Evolutionary conservation across 2,113 vertebrate genomes (phyloP).

Genomic region (Megaceryle maxima): DNA sequence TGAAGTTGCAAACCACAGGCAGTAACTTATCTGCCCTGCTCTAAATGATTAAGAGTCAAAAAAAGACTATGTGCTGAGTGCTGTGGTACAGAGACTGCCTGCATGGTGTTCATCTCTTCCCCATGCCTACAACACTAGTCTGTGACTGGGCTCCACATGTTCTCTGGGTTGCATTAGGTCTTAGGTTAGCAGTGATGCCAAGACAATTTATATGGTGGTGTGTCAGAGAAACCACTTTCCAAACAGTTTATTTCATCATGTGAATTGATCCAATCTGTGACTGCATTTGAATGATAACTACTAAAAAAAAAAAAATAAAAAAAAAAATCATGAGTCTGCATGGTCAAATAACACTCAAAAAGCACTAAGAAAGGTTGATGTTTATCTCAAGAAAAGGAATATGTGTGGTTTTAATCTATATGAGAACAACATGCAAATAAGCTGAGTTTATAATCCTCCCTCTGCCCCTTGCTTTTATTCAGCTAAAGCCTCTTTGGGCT

Average conservation of each 20-base stretch:
- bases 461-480: neutral
- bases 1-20: neutral
- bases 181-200: neutral
- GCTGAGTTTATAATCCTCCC: neutral
- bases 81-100: neutral
- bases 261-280: neutral
- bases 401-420: neutral
- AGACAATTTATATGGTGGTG: neutral
- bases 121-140: fast-evolving
- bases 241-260: neutral
- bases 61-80: neutral
- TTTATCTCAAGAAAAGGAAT: neutral
- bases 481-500: neutral
- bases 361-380: neutral
- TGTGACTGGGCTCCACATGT: neutral
- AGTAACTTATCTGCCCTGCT: neutral
- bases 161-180: neutral
- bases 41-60: neutral
- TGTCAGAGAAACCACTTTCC: neutral
- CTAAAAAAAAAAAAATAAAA: neutral
- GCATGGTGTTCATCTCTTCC: neutral
- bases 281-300: neutral
- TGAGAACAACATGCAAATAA: neutral
- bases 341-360: neutral
- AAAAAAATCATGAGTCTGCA: neutral